phyloP scores from a whole-genome alignment of 2,113 vertebrate species.

The Bothrops jararaca region DNA sequence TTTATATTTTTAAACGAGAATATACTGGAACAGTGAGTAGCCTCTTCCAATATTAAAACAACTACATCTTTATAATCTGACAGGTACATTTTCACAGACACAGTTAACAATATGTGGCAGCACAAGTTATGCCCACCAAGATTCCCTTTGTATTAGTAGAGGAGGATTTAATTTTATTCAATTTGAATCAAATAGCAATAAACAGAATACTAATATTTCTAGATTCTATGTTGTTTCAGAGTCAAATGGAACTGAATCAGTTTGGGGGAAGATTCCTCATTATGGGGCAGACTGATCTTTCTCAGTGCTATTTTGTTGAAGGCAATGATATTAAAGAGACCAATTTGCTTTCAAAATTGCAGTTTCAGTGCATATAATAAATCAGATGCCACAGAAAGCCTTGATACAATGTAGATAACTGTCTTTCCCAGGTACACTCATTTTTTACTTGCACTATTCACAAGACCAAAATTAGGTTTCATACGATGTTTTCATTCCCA shows the following conservation, averaged over 20 bases:
- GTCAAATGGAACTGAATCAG: not conserved
- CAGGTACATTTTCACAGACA: not conserved
- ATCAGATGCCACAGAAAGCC: not conserved
- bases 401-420: not conserved
- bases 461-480: not conserved
- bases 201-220: not conserved
- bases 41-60: not conserved
- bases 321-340: not conserved
- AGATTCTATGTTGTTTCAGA: not conserved
- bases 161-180: not conserved
- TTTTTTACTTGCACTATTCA: not conserved
- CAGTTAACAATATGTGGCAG: not conserved
- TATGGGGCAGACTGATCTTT: not conserved
- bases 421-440: not conserved
- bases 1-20: not conserved
- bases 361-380: not conserved
- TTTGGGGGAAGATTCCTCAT: not conserved
- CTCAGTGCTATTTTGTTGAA: not conserved
- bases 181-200: not conserved
- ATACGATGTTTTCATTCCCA: not conserved
- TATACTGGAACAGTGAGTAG: not conserved
- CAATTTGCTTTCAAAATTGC: not conserved
- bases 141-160: not conserved
- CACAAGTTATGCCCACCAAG: not conserved
- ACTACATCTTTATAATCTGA: not conserved